Evolutionary conservation across 2,888 invertebrate species (phyloP).

Genomic region (Drosophila subquinaria): DNA sequence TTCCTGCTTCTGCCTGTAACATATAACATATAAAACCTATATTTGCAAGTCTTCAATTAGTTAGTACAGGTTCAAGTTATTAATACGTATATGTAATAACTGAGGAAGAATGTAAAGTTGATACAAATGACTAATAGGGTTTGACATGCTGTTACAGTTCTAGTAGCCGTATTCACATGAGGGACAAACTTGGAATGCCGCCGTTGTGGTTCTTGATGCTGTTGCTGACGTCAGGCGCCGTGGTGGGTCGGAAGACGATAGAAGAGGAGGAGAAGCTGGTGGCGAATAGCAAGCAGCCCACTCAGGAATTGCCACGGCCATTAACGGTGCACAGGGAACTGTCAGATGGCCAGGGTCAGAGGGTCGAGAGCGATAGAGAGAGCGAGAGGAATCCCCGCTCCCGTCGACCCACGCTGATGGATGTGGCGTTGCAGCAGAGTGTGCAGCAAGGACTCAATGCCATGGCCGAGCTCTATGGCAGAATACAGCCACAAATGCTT

Average conservation of each 20-base stretch:
- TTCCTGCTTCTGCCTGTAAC: background rate
- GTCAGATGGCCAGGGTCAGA: conserved; percentile 17
- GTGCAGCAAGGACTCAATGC: conserved; percentile 84
- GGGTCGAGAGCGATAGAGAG: background rate
- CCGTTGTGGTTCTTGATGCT: conserved; percentile 38
- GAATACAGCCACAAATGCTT: conserved; percentile 84
- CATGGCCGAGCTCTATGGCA: conserved; percentile 84
- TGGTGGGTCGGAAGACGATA: background rate
- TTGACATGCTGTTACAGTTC: conserved; percentile 9
- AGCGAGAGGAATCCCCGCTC: conserved; percentile 59
- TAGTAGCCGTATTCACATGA: conserved; percentile 17
- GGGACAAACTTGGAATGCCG: conserved; percentile 47
- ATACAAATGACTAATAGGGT: conserved; percentile 6
- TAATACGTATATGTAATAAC: background rate
- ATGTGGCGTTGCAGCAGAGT: conserved; percentile 83
- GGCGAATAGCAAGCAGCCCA: conserved; percentile 53
- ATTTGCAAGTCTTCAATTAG: background rate
- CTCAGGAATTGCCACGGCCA: conserved; percentile 75
- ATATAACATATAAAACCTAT: background rate
- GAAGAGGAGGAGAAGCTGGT: conserved; percentile 10
- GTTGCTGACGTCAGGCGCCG: conserved; percentile 21
- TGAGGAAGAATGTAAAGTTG: background rate
- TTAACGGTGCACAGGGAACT: conserved; percentile 43
- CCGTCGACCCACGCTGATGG: conserved; percentile 79
- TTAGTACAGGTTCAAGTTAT: background rate